These are phyloP conservation scores for Stenurella melanura DNA, from an alignment of 2,888 invertebrate species.

Conservation along the genomic window DNA sequence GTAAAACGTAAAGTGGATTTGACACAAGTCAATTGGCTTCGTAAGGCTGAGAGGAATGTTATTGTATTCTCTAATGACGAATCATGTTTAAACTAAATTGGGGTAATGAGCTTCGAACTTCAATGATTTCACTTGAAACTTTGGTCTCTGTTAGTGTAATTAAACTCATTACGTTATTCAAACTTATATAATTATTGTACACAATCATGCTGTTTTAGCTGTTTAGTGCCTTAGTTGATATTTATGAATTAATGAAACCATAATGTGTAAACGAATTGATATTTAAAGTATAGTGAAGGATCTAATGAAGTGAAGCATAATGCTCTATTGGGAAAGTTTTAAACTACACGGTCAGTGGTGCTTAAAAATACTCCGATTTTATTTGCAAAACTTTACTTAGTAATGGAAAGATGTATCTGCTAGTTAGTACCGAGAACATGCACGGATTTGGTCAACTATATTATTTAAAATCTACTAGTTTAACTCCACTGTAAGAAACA, in stretches of 20 bases:
- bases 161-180: slow-evolving; percentile 54
- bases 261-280: neutral
- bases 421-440: no score
- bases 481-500: no score
- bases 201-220: slow-evolving; percentile 41
- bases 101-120: slow-evolving; percentile 70
- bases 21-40: slow-evolving; percentile 70
- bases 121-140: slow-evolving; percentile 62
- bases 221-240: slow-evolving; percentile 11
- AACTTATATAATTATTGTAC: slow-evolving; percentile 48
- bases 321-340: neutral
- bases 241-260: neutral
- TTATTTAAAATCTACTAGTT: no score
- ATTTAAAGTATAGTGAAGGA: neutral
- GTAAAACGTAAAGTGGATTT: slow-evolving; percentile 49
- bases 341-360: no score
- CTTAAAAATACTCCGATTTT: no score
- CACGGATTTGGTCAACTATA: no score
- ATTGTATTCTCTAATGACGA: slow-evolving; percentile 70
- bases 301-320: neutral
- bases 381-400: no score
- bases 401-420: no score
- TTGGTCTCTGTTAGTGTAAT: slow-evolving; percentile 54
- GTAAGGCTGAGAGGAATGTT: slow-evolving; percentile 68
- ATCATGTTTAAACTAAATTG: slow-evolving; percentile 72